Conservation (phyloP, 2,113 vertebrate genomes). For the Toxotes chatareus region DNA sequence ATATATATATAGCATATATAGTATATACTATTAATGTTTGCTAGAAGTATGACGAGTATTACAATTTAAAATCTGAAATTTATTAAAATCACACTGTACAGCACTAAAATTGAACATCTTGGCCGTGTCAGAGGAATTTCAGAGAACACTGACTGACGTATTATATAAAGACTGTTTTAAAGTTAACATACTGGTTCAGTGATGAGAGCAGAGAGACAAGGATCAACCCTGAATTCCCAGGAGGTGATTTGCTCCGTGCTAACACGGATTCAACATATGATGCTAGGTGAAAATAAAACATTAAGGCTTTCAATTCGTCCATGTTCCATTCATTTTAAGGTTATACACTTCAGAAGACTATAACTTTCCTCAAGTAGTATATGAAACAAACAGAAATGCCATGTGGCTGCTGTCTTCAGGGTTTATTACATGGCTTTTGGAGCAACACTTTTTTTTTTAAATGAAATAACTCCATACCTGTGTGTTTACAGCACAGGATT, state of each 20-base stretch:
- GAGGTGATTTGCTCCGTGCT: background rate
- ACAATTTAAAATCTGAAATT: conserved; percentile 2
- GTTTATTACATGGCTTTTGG: no score
- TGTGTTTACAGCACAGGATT: no score
- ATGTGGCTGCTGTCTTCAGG: no score
- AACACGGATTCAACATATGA: background rate
- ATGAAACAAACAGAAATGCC: no score
- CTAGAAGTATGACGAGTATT: background rate
- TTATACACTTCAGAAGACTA: no score
- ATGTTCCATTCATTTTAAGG: no score
- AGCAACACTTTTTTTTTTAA: no score
- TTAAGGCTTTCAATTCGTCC: no score
- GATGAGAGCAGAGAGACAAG: background rate
- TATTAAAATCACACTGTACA: background rate
- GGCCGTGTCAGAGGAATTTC: background rate
- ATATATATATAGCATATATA: no score
- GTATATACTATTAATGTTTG: background rate
- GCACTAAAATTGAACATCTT: background rate
- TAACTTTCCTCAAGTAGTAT: no score
- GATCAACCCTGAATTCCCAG: background rate
- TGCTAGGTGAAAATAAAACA: background rate
- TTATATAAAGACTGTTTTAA: background rate
- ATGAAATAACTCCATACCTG: no score
- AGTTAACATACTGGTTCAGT: background rate
- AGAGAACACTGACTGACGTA: background rate